Percentiles rank a stretch among this genome's conserved stretches.
Conservation (phyloP, 2,797 vertebrate species). For the Thunnus albacares region DNA sequence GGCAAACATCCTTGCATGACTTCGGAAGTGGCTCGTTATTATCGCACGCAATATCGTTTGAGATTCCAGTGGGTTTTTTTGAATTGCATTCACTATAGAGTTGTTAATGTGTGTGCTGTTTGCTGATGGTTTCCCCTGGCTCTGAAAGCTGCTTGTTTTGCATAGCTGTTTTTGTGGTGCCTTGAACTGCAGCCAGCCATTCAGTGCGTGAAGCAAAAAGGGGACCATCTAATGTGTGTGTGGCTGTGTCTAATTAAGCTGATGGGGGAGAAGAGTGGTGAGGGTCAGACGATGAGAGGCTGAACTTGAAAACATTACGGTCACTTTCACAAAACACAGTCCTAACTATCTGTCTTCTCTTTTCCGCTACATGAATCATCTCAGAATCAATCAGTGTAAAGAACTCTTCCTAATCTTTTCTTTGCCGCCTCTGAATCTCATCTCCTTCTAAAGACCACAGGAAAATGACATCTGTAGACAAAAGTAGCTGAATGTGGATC, state of each 20-base stretch:
- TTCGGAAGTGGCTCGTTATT: conserved; percentile 7
- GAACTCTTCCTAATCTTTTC: conserved; percentile 19
- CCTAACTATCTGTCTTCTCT: conserved; percentile 5
- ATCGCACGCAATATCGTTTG: conserved; percentile 33
- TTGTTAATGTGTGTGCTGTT: conserved; percentile 51
- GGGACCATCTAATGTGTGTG: conserved; percentile 75
- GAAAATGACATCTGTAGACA: conserved; percentile 35
- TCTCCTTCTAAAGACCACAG: conserved; percentile 20
- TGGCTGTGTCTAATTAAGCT: conserved; percentile 83
- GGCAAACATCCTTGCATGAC: conserved; percentile 25
- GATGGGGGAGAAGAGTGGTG: conserved; percentile 67
- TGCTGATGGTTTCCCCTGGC: conserved; percentile 56
- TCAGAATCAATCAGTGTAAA: neutral
- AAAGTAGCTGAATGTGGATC: conserved; percentile 43
- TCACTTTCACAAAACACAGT: conserved; percentile 50
- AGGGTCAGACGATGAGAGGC: conserved; percentile 68
- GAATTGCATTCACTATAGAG: conserved; percentile 30
- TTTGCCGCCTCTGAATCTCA: neutral
- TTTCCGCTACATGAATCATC: conserved; percentile 30
- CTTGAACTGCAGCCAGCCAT: conserved; percentile 80
- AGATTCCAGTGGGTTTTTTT: conserved; percentile 34
- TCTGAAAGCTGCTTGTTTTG: conserved; percentile 74
- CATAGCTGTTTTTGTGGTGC: conserved; percentile 62
- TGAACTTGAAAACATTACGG: conserved; percentile 65
- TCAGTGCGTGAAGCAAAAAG: conserved; percentile 66